These are phyloP conservation scores for Chaetogeoica ovagalla DNA, from an alignment of 2,888 invertebrate genomes.

Conservation along the genomic window DNA sequence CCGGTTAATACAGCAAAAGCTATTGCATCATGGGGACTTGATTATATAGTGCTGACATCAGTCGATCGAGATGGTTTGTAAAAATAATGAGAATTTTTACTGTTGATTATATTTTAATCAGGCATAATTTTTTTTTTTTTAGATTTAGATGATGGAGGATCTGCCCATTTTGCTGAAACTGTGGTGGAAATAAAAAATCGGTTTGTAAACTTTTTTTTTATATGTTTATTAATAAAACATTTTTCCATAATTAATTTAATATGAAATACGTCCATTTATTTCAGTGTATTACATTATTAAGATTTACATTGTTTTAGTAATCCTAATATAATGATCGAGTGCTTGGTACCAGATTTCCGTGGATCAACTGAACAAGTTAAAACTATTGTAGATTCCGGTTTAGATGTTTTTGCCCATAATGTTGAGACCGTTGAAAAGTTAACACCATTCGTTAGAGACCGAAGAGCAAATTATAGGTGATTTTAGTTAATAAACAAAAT, in stretches of 20 bases:
- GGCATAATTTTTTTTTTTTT: constrained; percentile 56
- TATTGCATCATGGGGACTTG: constrained; percentile 90
- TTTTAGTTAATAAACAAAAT: not conserved
- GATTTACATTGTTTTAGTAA: constrained; percentile 63
- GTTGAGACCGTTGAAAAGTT: constrained; percentile 93
- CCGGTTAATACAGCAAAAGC: constrained; percentile 91
- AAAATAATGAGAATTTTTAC: constrained; percentile 5
- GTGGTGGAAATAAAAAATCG: constrained; percentile 81
- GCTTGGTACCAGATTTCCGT: constrained; percentile 93
- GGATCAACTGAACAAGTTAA: constrained; percentile 76
- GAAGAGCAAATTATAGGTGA: constrained; percentile 81
- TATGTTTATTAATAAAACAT: too few relatives aligned
- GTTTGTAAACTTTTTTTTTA: constrained; percentile 61
- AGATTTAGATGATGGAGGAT: constrained; percentile 94
- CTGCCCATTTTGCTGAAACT: constrained; percentile 90
- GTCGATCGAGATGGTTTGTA: constrained; percentile 92
- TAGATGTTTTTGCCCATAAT: constrained; percentile 98
- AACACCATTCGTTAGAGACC: constrained; percentile 90
- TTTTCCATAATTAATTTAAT: too few relatives aligned
- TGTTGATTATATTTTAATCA: not conserved
- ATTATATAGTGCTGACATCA: constrained; percentile 96
- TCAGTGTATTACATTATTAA: not conserved
- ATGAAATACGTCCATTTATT: not conserved
- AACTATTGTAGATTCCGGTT: constrained; percentile 75
- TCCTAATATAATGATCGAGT: constrained; percentile 87